phyloP scores from a whole-genome alignment of 2,888 invertebrate genomes.

The Argynnis bischoffii region DNA sequence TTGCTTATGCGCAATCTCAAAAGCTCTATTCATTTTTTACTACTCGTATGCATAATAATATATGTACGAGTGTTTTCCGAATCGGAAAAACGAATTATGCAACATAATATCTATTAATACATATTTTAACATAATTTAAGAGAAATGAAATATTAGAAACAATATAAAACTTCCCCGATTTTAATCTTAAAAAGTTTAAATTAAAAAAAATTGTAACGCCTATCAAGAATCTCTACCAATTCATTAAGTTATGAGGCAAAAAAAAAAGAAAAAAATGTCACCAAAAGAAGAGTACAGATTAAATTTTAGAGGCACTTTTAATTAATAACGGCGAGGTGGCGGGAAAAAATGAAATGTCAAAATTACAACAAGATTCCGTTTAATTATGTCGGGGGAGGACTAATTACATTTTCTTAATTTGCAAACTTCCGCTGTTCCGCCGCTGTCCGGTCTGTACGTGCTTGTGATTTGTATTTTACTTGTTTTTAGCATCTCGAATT shows the following conservation, averaged over 20 bases:
- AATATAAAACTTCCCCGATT: constrained; percentile 37
- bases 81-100: too few relatives aligned
- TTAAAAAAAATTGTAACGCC: constrained; percentile 50
- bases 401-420: constrained; percentile 82
- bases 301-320: constrained; percentile 77
- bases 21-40: background rate
- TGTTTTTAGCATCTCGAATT: background rate
- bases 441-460: constrained; percentile 50
- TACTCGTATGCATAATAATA: constrained; percentile 3
- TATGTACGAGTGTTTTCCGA: too few relatives aligned
- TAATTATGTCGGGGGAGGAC: constrained; percentile 73
- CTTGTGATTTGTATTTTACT: constrained; percentile 44
- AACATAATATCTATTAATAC: too few relatives aligned
- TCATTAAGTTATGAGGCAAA: constrained; percentile 59
- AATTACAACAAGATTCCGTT: constrained; percentile 81
- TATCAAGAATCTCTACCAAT: constrained; percentile 74
- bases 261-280: constrained; percentile 66
- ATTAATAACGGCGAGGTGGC: constrained; percentile 72
- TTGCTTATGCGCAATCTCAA: background rate
- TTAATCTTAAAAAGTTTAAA: constrained; percentile 57
- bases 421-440: constrained; percentile 65
- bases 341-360: constrained; percentile 80
- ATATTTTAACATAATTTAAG: too few relatives aligned
- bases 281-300: constrained; percentile 69
- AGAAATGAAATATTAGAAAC: background rate